These are phyloP conservation scores for Protosalanx chinensis DNA, from an alignment of 2,797 vertebrate genomes.

Conservation along the genomic window DNA sequence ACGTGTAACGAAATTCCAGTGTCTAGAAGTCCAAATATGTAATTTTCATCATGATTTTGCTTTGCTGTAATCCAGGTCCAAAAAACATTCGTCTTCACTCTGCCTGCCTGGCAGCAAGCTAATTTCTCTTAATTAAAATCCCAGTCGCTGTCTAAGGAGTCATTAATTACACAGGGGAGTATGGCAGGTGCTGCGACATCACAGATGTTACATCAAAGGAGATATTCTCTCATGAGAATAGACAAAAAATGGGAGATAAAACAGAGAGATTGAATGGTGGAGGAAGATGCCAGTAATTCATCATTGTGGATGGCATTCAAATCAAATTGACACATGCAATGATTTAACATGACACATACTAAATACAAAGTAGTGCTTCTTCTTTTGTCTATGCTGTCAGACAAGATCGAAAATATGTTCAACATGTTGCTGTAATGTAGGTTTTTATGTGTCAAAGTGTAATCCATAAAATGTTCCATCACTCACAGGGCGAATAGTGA, in stretches of 20 bases:
- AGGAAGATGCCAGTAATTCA: conserved; percentile 3
- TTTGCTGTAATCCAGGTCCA: too few species aligned
- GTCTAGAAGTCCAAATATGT: neutral
- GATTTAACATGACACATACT: too few species aligned
- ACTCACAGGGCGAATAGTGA: too few species aligned
- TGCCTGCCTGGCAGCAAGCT: conserved; percentile 15
- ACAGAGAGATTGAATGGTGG: conserved; percentile 1
- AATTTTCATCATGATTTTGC: neutral
- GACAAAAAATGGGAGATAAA: neutral
- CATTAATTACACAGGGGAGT: conserved; percentile 41
- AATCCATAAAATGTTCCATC: too few species aligned
- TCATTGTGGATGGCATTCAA: too few species aligned
- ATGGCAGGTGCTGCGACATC: conserved; percentile 40
- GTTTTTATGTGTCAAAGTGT: too few species aligned
- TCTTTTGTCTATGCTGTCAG: too few species aligned
- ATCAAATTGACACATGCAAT: too few species aligned
- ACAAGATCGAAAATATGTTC: too few species aligned
- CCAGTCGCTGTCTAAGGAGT: conserved; percentile 41
- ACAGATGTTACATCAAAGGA: conserved; percentile 43
- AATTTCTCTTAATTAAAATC: conserved; percentile 52
- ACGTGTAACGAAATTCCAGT: conserved; percentile 3
- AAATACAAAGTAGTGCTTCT: too few species aligned
- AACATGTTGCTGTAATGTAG: too few species aligned
- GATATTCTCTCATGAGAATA: neutral
- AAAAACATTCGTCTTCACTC: conserved; percentile 19